phyloP scores from a whole-genome alignment of 2,797 vertebrate genomes.

The Anguilla obscura region DNA sequence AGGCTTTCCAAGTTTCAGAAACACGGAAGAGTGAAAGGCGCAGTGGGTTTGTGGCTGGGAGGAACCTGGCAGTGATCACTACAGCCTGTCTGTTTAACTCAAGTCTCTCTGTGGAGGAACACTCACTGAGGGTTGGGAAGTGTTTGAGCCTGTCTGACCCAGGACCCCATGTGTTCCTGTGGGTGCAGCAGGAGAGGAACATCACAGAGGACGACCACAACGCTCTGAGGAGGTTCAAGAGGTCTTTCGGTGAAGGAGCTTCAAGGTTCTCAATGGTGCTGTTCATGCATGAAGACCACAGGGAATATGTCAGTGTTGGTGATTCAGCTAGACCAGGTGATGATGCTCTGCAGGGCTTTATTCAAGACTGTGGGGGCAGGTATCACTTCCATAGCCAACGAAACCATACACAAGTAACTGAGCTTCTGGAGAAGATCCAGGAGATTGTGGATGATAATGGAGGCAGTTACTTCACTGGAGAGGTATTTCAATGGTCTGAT shows the following conservation, averaged over 20 bases:
- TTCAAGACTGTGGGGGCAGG: constrained; percentile 9
- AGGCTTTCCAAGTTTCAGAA: constrained; percentile 16
- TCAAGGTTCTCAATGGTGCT: constrained; percentile 20
- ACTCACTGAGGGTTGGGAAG: neutral
- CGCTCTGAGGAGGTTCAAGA: neutral
- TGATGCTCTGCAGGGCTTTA: neutral
- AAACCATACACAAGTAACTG: neutral
- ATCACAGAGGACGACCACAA: neutral
- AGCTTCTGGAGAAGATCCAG: constrained; percentile 25
- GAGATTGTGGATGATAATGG: constrained; percentile 11
- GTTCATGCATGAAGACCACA: neutral
- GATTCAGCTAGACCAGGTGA: neutral
- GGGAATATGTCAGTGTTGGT: neutral
- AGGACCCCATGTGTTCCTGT: constrained; percentile 28
- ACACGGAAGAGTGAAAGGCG: neutral
- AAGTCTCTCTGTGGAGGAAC: neutral
- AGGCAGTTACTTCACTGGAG: neutral
- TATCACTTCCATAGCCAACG: neutral
- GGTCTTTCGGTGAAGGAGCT: neutral
- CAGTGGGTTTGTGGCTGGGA: neutral
- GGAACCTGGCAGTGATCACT: constrained; percentile 12
- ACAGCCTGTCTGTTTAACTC: neutral
- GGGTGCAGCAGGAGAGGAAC: neutral
- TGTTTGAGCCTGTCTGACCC: constrained; percentile 22
- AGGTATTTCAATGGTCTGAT: neutral